A percentile compares a stretch with the other conserved stretches of the same genome.
These are phyloP conservation scores for Pristionchus exspectatus DNA, from an alignment of 2,888 invertebrate genomes.

Conservation along the genomic window DNA sequence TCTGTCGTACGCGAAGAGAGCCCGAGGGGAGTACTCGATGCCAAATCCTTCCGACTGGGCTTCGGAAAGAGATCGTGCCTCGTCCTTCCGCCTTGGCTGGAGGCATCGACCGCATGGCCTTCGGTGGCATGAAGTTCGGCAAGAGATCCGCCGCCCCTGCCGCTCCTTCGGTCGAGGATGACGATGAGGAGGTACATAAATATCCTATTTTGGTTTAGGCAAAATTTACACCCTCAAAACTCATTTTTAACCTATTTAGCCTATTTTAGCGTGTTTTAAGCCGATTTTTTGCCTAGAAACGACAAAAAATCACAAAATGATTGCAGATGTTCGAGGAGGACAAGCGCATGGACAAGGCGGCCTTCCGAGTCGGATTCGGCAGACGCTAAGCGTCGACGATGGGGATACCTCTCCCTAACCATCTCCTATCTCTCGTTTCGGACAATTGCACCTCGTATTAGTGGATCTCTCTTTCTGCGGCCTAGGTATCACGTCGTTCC, in stretches of 20 bases:
- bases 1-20: background rate
- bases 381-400: conserved; percentile 31
- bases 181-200: background rate
- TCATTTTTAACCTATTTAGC: background rate
- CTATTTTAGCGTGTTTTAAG: too few species aligned
- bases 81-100: background rate
- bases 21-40: background rate
- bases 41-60: conserved; percentile 34
- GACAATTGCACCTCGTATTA: background rate
- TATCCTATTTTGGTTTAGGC: background rate
- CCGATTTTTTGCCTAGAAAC: background rate
- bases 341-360: conserved; percentile 51
- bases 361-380: conserved; percentile 53
- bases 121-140: conserved; percentile 53
- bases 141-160: conserved; percentile 34
- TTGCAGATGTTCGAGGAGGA: conserved; percentile 12
- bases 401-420: background rate
- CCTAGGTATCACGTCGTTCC: background rate
- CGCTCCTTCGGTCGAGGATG: background rate
- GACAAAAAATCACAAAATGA: background rate
- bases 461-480: background rate
- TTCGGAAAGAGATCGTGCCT: conserved; percentile 47
- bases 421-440: background rate
- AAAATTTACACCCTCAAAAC: too few species aligned
- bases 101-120: conserved; percentile 52